Evolutionary conservation across 2,113 vertebrate species (phyloP).

Genomic region (Tauraco erythrolophus): DNA sequence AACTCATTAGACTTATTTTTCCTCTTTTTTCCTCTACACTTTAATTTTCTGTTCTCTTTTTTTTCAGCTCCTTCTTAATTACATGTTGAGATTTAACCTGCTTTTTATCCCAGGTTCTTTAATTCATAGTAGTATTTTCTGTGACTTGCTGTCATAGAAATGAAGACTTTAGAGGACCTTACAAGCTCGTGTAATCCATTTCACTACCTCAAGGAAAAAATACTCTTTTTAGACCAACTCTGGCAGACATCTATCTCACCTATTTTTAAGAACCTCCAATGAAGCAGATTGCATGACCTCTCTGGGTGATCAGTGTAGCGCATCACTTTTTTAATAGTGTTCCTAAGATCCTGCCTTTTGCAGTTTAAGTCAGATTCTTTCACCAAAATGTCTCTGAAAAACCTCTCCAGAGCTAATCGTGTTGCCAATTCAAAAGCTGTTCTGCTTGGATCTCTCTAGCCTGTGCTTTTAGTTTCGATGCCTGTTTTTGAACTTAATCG

Average conservation of each 20-base stretch:
- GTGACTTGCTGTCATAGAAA: constrained; percentile 60
- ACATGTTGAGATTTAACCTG: not conserved
- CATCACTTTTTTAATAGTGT: not conserved
- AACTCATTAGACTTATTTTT: not conserved
- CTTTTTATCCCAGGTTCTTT: not conserved
- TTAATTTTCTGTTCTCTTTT: not conserved
- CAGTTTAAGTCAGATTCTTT: not conserved
- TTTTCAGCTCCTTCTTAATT: not conserved
- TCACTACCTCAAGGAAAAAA: constrained; percentile 51
- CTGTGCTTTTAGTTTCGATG: not conserved
- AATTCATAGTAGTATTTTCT: constrained; percentile 51
- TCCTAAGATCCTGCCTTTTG: not conserved
- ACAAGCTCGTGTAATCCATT: not conserved
- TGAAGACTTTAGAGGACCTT: not conserved
- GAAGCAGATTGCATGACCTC: not conserved
- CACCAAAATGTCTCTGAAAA: not conserved
- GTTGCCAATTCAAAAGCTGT: not conserved
- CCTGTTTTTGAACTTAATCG: not conserved
- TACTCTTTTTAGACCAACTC: not conserved
- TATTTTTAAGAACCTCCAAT: constrained; percentile 27
- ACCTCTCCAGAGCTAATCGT: not conserved
- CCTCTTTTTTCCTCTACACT: not conserved
- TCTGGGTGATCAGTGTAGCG: not conserved
- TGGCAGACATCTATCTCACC: not conserved
- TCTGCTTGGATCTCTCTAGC: not conserved